Conservation (phyloP, 2,113 vertebrate species). For the Epinephelus cyanopodus region DNA sequence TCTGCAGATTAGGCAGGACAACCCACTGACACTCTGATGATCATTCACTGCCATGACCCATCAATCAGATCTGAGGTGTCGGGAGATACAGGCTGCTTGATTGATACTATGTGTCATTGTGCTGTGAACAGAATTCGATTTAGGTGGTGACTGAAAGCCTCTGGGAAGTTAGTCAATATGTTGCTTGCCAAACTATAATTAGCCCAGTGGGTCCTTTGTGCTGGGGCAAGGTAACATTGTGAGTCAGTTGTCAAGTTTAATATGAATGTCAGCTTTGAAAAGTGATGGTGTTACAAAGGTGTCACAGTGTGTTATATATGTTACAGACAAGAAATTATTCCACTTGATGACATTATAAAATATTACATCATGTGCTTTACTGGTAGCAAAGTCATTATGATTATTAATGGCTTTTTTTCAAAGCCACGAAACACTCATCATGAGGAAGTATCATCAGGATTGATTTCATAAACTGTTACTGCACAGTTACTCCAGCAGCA, state of each 20-base stretch:
- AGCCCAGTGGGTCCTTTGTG: conserved; percentile 56
- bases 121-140: conserved; percentile 75
- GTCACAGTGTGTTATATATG: not conserved
- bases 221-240: conserved; percentile 55
- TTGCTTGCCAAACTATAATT: conserved; percentile 75
- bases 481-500: not conserved
- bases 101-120: conserved; percentile 77
- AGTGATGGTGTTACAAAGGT: conserved; percentile 35
- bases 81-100: conserved; percentile 65
- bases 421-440: not conserved
- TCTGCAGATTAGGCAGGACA: conserved; percentile 59
- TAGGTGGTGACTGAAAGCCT: conserved; percentile 68
- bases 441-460: not conserved
- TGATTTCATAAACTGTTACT: conserved; percentile 4
- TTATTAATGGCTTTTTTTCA: not conserved
- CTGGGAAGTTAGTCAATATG: conserved; percentile 74
- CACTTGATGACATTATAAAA: not conserved
- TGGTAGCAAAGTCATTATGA: not conserved
- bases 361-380: too few relatives aligned
- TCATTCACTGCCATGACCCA: conserved; percentile 75
- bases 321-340: not conserved
- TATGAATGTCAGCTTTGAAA: conserved; percentile 39
- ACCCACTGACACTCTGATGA: conserved; percentile 62
- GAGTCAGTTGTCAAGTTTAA: conserved; percentile 56
- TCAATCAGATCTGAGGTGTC: conserved; percentile 73